Evolutionary conservation across 30 jellyfish, hydroid and myxozoan genomes (phyloP), one percentile per base, ranked within the genome.

Genomic region (Sanderia malayensis): DNA sequence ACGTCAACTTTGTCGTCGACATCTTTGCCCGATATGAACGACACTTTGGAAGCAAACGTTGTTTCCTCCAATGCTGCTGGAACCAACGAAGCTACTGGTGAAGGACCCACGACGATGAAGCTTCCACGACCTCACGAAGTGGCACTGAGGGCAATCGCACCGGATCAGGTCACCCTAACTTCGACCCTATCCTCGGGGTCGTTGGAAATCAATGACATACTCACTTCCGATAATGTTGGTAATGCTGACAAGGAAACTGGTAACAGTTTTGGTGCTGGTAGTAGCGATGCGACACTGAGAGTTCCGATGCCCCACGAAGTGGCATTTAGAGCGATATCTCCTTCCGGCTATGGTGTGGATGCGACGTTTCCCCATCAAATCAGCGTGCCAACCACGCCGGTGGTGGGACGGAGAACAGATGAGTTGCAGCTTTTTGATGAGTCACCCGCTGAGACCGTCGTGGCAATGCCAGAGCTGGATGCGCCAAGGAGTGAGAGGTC

Each of bases 371-470:
- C 93, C 1, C n/a, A n/a, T n/a, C n/a, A n/a, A n/a, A n/a, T n/a
- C n/a, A n/a, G n/a, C n/a, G n/a, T n/a, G n/a, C n/a, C n/a, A n/a
- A 44, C 84, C 0, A 81, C 93, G 0, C 85, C 94, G 9, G 87
- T 46, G 0, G 45, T 25, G 17, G 83, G 73, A 27, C 37, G 77
- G 45, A 41, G 74, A n/a, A 82, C 83, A 1, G 86, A 73, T 11
- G 76, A 52, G 25, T 2, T 41, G 1, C 13, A 52, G 0, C 80
- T 76, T n/a, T 24, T 76, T 4, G 44, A 20, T 4, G 63, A 53
- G 9, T 59, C 88, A 21, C 26, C 63, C 2, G 44, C 19, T 4
- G 63, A 53, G 9, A 52, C 88, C 8, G 52, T 72, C 31, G 19
- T 30, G 18, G 8, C 64, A 4, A 2, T 49, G 27, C 21, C 34